Conservation (phyloP, 2,797 vertebrate species). For the Rhinatrema bivittatum region DNA sequence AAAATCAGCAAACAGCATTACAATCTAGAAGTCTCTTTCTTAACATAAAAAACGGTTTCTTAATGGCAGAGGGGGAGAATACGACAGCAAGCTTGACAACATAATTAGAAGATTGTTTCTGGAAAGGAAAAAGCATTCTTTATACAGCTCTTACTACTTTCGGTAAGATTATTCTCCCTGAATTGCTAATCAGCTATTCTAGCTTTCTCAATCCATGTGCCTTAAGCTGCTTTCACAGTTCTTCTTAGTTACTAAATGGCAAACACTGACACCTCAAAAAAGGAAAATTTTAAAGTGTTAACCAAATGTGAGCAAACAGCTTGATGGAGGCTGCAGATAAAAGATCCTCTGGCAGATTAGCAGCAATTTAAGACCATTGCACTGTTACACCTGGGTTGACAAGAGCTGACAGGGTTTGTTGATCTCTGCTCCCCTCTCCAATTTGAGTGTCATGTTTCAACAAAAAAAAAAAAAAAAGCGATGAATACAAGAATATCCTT, state of each 20-base stretch:
- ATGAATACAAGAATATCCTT: conserved; percentile 26
- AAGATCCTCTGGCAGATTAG: conserved; percentile 56
- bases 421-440: conserved; percentile 58
- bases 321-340: conserved; percentile 47
- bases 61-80: conserved; percentile 56
- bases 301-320: conserved; percentile 65
- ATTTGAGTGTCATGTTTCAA: conserved; percentile 61
- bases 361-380: conserved; percentile 59
- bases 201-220: conserved; percentile 50
- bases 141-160: conserved; percentile 54
- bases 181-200: conserved; percentile 68
- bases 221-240: conserved; percentile 46
- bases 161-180: conserved; percentile 64
- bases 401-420: conserved; percentile 64
- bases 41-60: conserved; percentile 57
- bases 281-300: conserved; percentile 65
- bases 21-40: conserved; percentile 61
- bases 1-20: conserved; percentile 61
- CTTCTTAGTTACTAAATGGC: conserved; percentile 52
- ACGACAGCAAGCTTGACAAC: conserved; percentile 61
- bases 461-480: conserved; percentile 46
- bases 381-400: conserved; percentile 65
- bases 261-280: conserved; percentile 60
- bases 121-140: conserved; percentile 59
- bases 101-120: conserved; percentile 71